Percentiles rank a stretch among this genome's conserved stretches.
These are phyloP conservation scores for Anguilla marmorata DNA, from an alignment of 2,797 vertebrate genomes.

Conservation along the genomic window DNA sequence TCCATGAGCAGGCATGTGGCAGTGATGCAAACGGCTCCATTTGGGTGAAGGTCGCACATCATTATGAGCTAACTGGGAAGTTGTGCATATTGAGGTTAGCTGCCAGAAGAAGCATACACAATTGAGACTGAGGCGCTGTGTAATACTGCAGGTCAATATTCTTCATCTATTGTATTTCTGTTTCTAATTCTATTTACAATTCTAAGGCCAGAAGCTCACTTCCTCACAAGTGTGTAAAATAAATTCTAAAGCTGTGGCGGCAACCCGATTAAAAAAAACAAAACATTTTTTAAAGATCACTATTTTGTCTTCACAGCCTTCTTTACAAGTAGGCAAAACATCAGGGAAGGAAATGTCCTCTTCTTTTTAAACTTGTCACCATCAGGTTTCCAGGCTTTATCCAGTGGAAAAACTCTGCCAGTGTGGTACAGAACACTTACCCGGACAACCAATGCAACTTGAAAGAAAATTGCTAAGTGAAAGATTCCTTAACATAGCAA, in stretches of 20 bases:
- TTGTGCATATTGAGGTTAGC: neutral
- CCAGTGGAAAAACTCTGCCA: neutral
- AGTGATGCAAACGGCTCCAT: too few species aligned
- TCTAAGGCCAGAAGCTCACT: neutral
- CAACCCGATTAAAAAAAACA: neutral
- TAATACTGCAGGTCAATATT: too few species aligned
- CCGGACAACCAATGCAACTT: neutral
- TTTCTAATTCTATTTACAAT: too few species aligned
- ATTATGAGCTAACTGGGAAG: neutral
- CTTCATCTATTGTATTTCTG: too few species aligned
- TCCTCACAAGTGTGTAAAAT: neutral
- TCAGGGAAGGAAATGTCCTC: neutral
- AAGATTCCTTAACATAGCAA: conserved; percentile 9
- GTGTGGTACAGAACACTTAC: neutral
- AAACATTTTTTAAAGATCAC: neutral
- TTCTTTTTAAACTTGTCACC: neutral
- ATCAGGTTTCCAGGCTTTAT: neutral
- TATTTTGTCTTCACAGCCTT: neutral
- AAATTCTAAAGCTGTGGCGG: neutral
- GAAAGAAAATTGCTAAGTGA: neutral
- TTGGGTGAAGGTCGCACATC: too few species aligned
- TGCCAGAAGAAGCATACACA: too few species aligned
- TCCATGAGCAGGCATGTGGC: too few species aligned
- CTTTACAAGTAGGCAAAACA: neutral
- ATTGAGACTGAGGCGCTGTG: too few species aligned